Conservation (phyloP, 2,888 invertebrate genomes). For the Lissonota sp. region DNA sequence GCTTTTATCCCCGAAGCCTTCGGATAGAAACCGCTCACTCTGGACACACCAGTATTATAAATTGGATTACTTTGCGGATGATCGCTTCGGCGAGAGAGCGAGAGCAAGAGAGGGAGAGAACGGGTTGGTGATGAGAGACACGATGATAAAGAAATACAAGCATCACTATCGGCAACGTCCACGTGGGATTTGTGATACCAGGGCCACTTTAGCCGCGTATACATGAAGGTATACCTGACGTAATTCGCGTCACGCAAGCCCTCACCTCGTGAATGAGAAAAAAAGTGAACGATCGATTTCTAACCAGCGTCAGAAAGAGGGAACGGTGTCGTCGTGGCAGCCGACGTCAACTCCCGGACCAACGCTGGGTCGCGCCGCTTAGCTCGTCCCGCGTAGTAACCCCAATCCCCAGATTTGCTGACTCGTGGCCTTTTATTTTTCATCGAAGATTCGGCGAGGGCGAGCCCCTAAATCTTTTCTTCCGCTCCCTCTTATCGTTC, state of each 20-base stretch:
- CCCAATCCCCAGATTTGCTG: slow-evolving; percentile 64
- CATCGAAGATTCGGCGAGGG: slow-evolving; percentile 32
- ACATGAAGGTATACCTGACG: slow-evolving; percentile 45
- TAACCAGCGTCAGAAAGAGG: slow-evolving; percentile 44
- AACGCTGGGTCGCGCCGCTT: slow-evolving; percentile 41
- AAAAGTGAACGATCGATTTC: slow-evolving; percentile 72
- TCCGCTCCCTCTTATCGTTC: slow-evolving; percentile 5
- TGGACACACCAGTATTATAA: slow-evolving; percentile 33
- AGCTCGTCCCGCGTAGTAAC: slow-evolving; percentile 54
- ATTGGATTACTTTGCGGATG: slow-evolving; percentile 56
- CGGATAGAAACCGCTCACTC: slow-evolving; percentile 9
- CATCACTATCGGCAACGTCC: slow-evolving; percentile 52
- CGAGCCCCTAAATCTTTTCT: slow-evolving; percentile 37
- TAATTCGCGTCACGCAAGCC: slow-evolving; percentile 59
- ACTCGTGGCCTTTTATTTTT: slow-evolving; percentile 49
- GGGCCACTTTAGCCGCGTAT: slow-evolving; percentile 3
- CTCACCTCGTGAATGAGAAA: slow-evolving; percentile 75
- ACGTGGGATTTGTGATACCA: slow-evolving; percentile 47
- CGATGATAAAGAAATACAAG: slow-evolving; percentile 39
- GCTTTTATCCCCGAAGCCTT: slow-evolving; percentile 35
- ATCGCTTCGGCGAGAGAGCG: slow-evolving; percentile 36
- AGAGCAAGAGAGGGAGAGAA: slow-evolving; percentile 15
- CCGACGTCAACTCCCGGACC: slow-evolving; percentile 18
- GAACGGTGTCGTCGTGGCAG: slow-evolving; percentile 41
- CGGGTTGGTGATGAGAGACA: neutral